Evolutionary conservation across 2,888 invertebrate species (phyloP), one percentile per base, ranked within the genome.

Genomic region (Polydrusus pterygomalis): DNA sequence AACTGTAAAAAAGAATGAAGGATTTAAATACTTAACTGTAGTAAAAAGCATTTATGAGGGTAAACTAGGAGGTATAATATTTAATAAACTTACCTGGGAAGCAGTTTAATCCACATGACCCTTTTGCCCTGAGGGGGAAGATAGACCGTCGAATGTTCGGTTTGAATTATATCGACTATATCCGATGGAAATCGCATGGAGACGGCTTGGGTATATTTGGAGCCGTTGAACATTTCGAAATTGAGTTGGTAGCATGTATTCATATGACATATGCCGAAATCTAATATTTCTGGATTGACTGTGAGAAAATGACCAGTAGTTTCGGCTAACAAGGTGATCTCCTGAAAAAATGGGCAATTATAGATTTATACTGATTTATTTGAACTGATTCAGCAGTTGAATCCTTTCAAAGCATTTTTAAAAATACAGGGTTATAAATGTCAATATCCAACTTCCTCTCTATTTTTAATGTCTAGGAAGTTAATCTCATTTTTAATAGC

Each of bases 181-280:
- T 51, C 70, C 10, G 77, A 70, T 2, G 83, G 83, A 51, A 80
- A 77, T 64, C 78, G 80, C 9, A 83, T 47, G 0, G 74, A 70
- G 13, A 83, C 47, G 0, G 81, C 76, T 64, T 81, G 80, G 1
- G 72, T 80, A n/a, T 56, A 15, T 0, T 67, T 72, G 11, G 82
- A 81, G 13, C 40, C 71, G 67, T 82, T 83, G 20, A 63, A 63
- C 9, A 83, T 63, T 34, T 80, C 75, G 11, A 82, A 77, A 18
- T 69, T 69, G 15, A 79, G 25, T 70, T 82, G 81, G 64, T 82
- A 82, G 47, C 77, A 74, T 9, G 80, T 79, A 56, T 82, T 80
- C 0, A 77, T 18, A 6, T 80, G 69, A 49, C 83, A 83, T 15
- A 76, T 74, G 20, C 79, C 81, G 68, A 81, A 83, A 74, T 82